Percentiles rank a stretch among this genome's conserved stretches.
phyloP scores from a whole-genome alignment of 2,113 vertebrate genomes.

The Colinus virginianus region DNA sequence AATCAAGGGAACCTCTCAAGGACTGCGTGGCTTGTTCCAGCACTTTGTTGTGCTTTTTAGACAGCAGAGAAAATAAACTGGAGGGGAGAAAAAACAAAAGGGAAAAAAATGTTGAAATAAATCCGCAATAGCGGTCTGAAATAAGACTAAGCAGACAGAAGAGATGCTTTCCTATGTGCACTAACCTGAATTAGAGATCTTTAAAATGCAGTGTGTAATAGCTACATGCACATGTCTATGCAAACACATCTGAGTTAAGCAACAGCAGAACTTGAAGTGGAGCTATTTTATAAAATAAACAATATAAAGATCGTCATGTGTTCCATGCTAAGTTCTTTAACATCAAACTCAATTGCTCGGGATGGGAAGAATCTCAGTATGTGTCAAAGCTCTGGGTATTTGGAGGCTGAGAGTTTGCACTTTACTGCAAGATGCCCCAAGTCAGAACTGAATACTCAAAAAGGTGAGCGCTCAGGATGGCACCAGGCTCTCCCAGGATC shows the following conservation, averaged over 20 bases:
- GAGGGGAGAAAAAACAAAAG: not conserved
- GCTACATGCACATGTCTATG: not conserved
- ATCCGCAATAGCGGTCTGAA: not conserved
- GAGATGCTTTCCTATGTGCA: not conserved
- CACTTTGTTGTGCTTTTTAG: slow-evolving; percentile 99
- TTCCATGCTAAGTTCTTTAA: not conserved
- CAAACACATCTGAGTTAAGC: not conserved
- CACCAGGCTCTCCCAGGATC: not conserved
- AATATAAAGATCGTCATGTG: not conserved
- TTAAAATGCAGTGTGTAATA: not conserved
- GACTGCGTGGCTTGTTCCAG: slow-evolving; percentile 97
- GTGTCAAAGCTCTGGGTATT: not conserved
- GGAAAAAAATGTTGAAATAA: not conserved
- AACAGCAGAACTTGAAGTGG: not conserved
- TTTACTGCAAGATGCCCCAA: not conserved
- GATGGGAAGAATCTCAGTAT: not conserved
- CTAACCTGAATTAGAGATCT: not conserved
- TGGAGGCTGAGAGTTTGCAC: not conserved
- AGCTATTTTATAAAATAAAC: not conserved
- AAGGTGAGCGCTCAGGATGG: not conserved
- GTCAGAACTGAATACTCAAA: not conserved
- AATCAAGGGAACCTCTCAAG: slow-evolving; percentile 84
- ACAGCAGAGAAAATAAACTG: slow-evolving; percentile 97
- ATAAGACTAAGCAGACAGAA: not conserved
- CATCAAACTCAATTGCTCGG: not conserved